Conservation (phyloP, 1,140 invertebrate genomes). For the Brachionus paranguensis region DNA sequence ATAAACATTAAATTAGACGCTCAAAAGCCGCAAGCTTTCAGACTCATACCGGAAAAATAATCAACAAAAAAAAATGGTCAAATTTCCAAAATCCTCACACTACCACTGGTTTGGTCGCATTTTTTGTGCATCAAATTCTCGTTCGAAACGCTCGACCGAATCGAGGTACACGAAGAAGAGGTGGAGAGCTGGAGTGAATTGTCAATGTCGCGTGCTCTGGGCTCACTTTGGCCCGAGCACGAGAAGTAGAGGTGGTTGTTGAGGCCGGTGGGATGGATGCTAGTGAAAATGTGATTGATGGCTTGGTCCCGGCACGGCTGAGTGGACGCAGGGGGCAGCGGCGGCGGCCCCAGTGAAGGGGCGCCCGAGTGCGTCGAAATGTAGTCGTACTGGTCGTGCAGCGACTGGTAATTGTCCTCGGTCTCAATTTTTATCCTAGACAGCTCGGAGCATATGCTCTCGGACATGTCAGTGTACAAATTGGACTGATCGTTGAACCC, state of each 20-base stretch:
- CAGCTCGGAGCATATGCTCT: not conserved
- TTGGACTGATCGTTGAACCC: not conserved
- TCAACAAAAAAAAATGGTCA: not conserved
- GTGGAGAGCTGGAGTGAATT: not conserved
- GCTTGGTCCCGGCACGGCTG: not conserved
- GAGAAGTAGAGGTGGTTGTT: not conserved
- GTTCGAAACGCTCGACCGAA: not conserved
- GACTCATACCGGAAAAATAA: not conserved
- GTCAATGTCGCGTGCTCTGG: not conserved
- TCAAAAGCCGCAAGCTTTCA: not conserved
- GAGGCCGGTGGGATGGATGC: not conserved
- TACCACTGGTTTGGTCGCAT: not conserved
- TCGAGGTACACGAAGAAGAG: not conserved
- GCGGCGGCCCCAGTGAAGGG: not conserved
- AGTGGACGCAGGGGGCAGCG: not conserved
- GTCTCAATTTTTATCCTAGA: not conserved
- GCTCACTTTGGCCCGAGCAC: not conserved
- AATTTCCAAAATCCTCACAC: not conserved
- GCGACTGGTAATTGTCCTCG: slow-evolving; percentile 8
- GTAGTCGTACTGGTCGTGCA: slow-evolving; percentile 20
- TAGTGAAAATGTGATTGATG: not conserved
- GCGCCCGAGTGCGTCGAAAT: not conserved
- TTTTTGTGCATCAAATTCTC: not conserved
- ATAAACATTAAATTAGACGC: not conserved
- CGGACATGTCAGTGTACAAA: slow-evolving; percentile 23